Conservation (phyloP, 2,797 vertebrate species). For the Neoniphon sammara region DNA sequence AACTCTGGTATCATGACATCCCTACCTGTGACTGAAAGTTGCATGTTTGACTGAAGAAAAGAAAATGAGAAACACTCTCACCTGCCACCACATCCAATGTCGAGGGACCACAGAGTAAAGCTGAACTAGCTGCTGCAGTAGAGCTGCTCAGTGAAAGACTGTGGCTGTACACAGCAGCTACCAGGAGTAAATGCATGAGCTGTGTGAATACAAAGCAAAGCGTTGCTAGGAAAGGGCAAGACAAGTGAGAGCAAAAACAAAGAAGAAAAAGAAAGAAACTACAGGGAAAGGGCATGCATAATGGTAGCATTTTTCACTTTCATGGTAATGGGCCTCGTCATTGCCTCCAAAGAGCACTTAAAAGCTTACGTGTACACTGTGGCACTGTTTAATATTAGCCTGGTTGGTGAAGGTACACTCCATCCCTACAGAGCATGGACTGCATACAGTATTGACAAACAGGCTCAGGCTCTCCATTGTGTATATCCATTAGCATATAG, state of each 20-base stretch:
- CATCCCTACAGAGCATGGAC: constrained; percentile 18
- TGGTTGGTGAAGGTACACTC: constrained; percentile 29
- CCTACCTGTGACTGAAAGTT: background rate
- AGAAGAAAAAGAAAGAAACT: background rate
- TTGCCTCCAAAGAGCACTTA: constrained; percentile 7
- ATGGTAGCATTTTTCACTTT: constrained; percentile 7
- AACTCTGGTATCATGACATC: too few species aligned
- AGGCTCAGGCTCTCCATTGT: constrained; percentile 22
- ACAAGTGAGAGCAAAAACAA: background rate
- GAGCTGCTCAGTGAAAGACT: background rate
- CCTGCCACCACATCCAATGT: constrained; percentile 2
- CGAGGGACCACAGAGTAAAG: background rate
- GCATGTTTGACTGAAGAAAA: constrained; percentile 1
- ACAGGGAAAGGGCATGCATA: background rate
- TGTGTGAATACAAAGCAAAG: background rate
- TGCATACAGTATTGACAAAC: constrained; percentile 23
- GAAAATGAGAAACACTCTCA: background rate
- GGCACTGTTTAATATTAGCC: background rate
- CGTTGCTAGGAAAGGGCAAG: background rate
- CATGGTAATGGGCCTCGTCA: background rate
- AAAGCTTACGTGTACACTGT: constrained; percentile 10
- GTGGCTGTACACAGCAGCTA: background rate
- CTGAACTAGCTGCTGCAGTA: too few species aligned
- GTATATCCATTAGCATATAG: constrained; percentile 22
- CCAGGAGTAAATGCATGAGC: background rate